phyloP scores from a whole-genome alignment of 1,140 invertebrate genomes.

The Brachionus asplanchnoidis region DNA sequence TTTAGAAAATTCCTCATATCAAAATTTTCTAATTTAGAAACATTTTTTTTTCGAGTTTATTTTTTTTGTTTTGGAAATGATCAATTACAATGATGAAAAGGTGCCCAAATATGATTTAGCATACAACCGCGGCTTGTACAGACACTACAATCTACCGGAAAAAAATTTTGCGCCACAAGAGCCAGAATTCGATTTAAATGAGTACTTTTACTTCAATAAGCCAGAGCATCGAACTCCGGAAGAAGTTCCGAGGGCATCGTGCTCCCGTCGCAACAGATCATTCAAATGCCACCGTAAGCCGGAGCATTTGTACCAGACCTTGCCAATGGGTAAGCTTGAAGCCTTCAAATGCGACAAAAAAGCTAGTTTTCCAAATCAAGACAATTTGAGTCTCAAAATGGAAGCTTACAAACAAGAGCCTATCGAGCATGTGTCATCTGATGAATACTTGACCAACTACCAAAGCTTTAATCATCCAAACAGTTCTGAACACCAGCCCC shows the following conservation, averaged over 20 bases:
- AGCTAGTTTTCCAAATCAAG: background rate
- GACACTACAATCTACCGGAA: background rate
- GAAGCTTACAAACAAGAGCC: background rate
- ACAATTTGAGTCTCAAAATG: background rate
- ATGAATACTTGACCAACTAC: background rate
- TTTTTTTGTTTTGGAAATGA: constrained; percentile 1
- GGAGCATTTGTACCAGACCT: background rate
- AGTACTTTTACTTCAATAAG: constrained; percentile 11
- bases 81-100: constrained; percentile 13
- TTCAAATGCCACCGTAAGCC: background rate
- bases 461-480: background rate
- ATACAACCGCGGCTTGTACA: background rate
- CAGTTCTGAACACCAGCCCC: background rate
- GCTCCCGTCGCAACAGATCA: background rate
- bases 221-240: background rate
- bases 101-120: background rate
- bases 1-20: background rate
- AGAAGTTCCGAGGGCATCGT: background rate
- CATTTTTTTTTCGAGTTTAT: constrained; percentile 6
- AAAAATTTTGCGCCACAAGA: background rate
- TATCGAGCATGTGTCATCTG: background rate
- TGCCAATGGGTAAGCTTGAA: background rate
- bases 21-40: background rate
- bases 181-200: background rate
- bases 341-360: too few relatives aligned